These are phyloP conservation scores for Clarias macrocephalus DNA, from an alignment of 2,113 vertebrate species.

Conservation along the genomic window DNA sequence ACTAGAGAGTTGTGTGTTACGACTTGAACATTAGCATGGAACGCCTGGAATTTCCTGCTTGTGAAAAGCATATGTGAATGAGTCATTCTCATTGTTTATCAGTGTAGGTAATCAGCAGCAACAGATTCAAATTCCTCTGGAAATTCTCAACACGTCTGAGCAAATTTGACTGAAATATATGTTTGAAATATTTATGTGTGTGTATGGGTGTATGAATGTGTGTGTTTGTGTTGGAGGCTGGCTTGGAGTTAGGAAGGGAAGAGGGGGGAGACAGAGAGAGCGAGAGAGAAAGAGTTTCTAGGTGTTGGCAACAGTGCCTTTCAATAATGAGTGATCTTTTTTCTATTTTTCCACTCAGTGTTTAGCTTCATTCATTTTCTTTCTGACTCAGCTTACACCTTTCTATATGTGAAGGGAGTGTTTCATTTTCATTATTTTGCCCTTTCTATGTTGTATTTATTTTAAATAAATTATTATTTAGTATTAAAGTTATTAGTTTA, in stretches of 20 bases:
- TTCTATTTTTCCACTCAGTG: slow-evolving; percentile 31
- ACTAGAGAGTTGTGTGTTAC: slow-evolving; percentile 42
- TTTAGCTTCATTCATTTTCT: slow-evolving; percentile 45
- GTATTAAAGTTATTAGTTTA: neutral
- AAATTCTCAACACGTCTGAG: neutral
- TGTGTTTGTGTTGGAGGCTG: neutral
- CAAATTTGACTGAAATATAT: neutral
- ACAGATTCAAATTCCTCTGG: neutral
- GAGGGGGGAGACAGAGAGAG: neutral
- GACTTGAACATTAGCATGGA: slow-evolving; percentile 60
- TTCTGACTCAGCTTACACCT: neutral
- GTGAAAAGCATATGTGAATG: slow-evolving; percentile 15
- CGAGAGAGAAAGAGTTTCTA: slow-evolving; percentile 1
- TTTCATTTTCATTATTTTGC: slow-evolving; percentile 9
- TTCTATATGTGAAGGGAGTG: neutral
- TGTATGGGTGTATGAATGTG: neutral
- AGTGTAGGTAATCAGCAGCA: neutral
- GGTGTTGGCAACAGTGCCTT: slow-evolving; percentile 30
- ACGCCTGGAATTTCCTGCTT: slow-evolving; percentile 67
- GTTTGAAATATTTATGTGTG: neutral
- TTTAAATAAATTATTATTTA: no score
- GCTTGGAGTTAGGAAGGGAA: no score
- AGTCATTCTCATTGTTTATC: neutral
- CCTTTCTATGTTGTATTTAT: neutral
- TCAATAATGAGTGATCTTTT: slow-evolving; percentile 32